A percentile compares a stretch with the other conserved stretches of the same genome.
Evolutionary conservation across 1,140 invertebrate species (phyloP).

Genomic region (Hycleus cichorii): DNA sequence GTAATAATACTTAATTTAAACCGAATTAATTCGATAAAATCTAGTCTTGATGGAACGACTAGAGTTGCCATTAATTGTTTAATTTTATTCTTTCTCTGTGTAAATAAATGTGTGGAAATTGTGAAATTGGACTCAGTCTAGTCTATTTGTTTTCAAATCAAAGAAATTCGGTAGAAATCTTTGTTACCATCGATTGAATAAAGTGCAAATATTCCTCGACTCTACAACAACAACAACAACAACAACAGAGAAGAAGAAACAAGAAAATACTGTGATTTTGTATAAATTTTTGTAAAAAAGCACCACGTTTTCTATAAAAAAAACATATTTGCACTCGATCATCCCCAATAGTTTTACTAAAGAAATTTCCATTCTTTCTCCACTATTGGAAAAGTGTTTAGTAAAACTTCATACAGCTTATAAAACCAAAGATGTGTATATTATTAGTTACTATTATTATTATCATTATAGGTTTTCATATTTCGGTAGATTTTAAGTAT

Average conservation of each 20-base stretch:
- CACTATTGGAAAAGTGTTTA: neutral
- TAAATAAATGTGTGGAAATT: too few relatives aligned
- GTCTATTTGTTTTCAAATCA: too few relatives aligned
- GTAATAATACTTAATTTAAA: slow-evolving; percentile 17
- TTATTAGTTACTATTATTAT: too few relatives aligned
- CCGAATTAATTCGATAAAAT: neutral
- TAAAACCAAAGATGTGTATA: neutral
- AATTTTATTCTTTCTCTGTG: neutral
- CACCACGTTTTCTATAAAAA: neutral
- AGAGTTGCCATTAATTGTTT: slow-evolving; percentile 1
- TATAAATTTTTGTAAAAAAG: too few relatives aligned
- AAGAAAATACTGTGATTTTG: slow-evolving; percentile 11
- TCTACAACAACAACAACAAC: neutral
- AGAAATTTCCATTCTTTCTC: neutral
- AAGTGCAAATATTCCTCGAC: slow-evolving; percentile 22
- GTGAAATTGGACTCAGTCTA: too few relatives aligned
- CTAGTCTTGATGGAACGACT: neutral
- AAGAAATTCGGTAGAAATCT: neutral
- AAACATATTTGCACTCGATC: neutral
- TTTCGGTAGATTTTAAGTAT: too few relatives aligned
- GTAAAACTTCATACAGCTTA: neutral
- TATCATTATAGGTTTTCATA: too few relatives aligned
- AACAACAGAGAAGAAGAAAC: neutral
- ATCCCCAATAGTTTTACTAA: neutral
- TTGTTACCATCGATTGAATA: slow-evolving; percentile 16